phyloP scores from a whole-genome alignment of 2,888 invertebrate genomes.

The Hyppa rectilinea region DNA sequence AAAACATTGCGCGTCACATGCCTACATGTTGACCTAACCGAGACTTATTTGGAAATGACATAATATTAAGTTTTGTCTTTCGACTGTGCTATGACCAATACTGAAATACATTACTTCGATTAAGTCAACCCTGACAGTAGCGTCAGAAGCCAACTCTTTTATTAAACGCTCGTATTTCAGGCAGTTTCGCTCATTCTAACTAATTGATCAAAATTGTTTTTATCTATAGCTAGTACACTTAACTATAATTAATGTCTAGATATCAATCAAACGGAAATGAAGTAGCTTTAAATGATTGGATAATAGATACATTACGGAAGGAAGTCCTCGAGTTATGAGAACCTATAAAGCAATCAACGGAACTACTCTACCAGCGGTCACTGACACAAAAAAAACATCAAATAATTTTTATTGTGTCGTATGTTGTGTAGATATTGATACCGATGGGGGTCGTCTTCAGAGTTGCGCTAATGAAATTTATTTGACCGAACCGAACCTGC shows the following conservation, averaged over 20 bases:
- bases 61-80: constrained; percentile 55
- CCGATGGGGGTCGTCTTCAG: no score
- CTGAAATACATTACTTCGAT: neutral
- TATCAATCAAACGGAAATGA: neutral
- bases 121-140: neutral
- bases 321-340: neutral
- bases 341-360: neutral
- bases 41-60: constrained; percentile 76
- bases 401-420: no score
- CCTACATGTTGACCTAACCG: constrained; percentile 79
- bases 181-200: neutral
- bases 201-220: constrained; percentile 24
- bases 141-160: neutral
- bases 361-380: no score
- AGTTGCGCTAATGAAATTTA: no score
- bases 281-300: neutral
- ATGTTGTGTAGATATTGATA: no score
- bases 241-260: neutral
- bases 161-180: constrained; percentile 4
- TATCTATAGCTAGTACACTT: neutral
- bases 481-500: no score
- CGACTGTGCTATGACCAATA: neutral
- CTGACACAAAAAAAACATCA: no score
- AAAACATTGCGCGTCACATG: constrained; percentile 74
- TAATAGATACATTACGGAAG: neutral